These are phyloP conservation scores for Drosophila stalkeri DNA, from an alignment of 2,888 invertebrate species.

Conservation along the genomic window DNA sequence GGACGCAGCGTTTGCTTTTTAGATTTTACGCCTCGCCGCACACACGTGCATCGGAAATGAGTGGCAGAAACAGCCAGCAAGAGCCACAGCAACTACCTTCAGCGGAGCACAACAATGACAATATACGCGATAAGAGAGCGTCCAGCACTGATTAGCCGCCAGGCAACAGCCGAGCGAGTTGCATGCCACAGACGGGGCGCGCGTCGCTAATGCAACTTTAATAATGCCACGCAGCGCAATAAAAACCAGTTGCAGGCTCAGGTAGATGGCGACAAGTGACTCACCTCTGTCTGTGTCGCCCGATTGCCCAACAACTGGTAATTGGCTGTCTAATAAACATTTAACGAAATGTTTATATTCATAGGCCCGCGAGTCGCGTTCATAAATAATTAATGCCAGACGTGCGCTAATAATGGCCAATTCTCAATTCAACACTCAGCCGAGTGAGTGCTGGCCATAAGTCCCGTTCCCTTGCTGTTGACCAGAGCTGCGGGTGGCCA, in stretches of 20 bases:
- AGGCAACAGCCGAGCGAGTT: constrained; percentile 15
- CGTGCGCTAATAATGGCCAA: constrained; percentile 62
- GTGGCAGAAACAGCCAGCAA: constrained; percentile 12
- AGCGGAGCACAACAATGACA: constrained; percentile 48
- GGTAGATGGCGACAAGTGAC: constrained; percentile 49
- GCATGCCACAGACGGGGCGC: constrained; percentile 50
- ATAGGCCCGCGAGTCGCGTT: constrained; percentile 29
- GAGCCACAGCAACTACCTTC: constrained; percentile 4
- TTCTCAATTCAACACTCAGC: constrained; percentile 58
- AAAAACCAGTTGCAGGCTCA: constrained; percentile 57
- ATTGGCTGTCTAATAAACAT: constrained; percentile 56
- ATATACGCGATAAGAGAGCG: constrained; percentile 64
- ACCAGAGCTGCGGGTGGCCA: constrained; percentile 30
- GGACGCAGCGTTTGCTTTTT: constrained; percentile 22
- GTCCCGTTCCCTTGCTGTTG: constrained; percentile 45
- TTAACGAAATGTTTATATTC: constrained; percentile 57
- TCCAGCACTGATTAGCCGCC: constrained; percentile 22
- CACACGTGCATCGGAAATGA: constrained; percentile 74
- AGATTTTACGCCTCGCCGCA: constrained; percentile 55
- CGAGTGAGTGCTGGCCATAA: constrained; percentile 33
- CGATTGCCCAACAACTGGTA: constrained; percentile 38
- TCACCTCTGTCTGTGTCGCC: constrained; percentile 28
- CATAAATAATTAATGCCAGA: constrained; percentile 71
- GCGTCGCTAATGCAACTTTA: constrained; percentile 65
- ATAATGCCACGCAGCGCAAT: constrained; percentile 63